Evolutionary conservation across 2,113 vertebrate genomes (phyloP), one percentile per base, ranked within the genome.

Genomic region (Alces alces): DNA sequence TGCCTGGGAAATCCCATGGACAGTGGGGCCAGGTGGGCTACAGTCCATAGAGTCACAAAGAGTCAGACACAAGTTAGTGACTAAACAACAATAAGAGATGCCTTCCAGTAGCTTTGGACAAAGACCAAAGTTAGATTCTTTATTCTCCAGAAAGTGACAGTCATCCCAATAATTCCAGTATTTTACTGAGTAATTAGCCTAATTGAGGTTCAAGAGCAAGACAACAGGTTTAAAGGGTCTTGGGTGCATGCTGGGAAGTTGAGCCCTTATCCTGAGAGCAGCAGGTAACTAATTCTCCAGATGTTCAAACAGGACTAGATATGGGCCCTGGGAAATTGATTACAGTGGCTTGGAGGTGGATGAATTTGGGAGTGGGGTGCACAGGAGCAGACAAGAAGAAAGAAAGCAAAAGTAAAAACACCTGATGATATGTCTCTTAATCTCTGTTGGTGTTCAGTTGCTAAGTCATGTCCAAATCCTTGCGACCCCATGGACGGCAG

Each of bases 331-430:
- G 17, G 16, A 76, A 73, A 33, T 9, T 6, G 33, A 43, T 5
- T 17, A 39, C 3, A 11, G 52, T 1, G 36, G 7, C 39, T 12
- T 8, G 15, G 10, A 27, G 16, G 25, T 14, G 30, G 33, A 2
- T 33, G 54, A n/a, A 55, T 5, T 39, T 16, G n/a, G 23, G 25
- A 19, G 19, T 23, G 3, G 33, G 4, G 2, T 70, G 6, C 28
- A 27, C 10, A 9, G 15, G 58, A 2, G 11, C 7, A 80, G 70
- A 28, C 3, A 1, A 43, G 45, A 30, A 0, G 3, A 54, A n/a
- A 8, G 16, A 52, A 80, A 47, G 14, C 11, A 0, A 17, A 66
- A 11, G 21, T 39, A 13, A 33, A 79, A 30, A 50, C 23, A 36
- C 43, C 6, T 14, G 45, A 30, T 36, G 12, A 6, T 2, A 14